These are phyloP conservation scores for Lordiphosa andalusiaca DNA, from an alignment of 2,888 invertebrate species.

Conservation along the genomic window DNA sequence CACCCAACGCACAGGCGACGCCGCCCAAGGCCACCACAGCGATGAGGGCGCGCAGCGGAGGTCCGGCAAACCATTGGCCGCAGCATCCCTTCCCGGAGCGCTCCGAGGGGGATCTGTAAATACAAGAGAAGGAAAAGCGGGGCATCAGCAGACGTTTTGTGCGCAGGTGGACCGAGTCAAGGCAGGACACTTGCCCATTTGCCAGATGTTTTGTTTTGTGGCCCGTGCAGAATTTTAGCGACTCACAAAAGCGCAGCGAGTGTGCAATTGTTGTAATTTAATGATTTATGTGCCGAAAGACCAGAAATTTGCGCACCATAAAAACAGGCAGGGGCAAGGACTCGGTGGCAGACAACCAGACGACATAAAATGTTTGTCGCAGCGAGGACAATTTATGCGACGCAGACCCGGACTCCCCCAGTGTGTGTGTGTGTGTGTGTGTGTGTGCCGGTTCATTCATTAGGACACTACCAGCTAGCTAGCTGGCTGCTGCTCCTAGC, in stretches of 20 bases:
- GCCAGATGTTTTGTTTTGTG: slow-evolving; percentile 59
- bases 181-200: slow-evolving; percentile 36
- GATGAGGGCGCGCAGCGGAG: slow-evolving; percentile 80
- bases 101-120: slow-evolving; percentile 80
- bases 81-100: slow-evolving; percentile 81
- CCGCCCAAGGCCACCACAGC: slow-evolving; percentile 80
- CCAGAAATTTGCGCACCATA: slow-evolving; percentile 63
- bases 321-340: slow-evolving; percentile 30
- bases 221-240: slow-evolving; percentile 63
- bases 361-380: slow-evolving; percentile 39
- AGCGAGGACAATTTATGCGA: slow-evolving; percentile 59
- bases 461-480: slow-evolving; percentile 42
- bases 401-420: slow-evolving; percentile 38
- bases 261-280: slow-evolving; percentile 69
- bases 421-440: slow-evolving; percentile 30
- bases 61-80: slow-evolving; percentile 81
- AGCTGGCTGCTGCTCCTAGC: not conserved
- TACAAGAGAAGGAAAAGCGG: slow-evolving; percentile 14
- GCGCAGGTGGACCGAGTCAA: slow-evolving; percentile 44
- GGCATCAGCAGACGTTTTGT: slow-evolving; percentile 34
- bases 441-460: slow-evolving; percentile 64
- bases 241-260: slow-evolving; percentile 49
- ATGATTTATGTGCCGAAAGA: slow-evolving; percentile 67
- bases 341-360: slow-evolving; percentile 34
- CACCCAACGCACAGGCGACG: slow-evolving; percentile 80